A percentile compares a stretch with the other conserved stretches of the same genome.
phyloP scores from a whole-genome alignment of 2,888 invertebrate genomes.

The Noctua fimbriata region DNA sequence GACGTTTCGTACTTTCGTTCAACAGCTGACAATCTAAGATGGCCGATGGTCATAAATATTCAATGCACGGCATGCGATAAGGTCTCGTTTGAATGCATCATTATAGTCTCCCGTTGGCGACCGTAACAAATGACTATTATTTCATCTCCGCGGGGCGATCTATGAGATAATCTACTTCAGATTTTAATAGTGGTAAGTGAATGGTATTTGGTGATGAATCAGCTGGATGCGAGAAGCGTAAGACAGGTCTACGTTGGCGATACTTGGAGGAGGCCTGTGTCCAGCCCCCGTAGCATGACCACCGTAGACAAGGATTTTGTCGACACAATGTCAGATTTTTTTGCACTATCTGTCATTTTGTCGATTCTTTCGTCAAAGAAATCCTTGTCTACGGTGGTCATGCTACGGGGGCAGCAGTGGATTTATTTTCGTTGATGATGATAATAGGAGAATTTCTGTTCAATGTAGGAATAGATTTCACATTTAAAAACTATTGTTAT shows the following conservation, averaged over 20 bases:
- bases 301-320: no score
- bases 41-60: conserved; percentile 57
- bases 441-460: background rate
- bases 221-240: background rate
- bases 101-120: conserved; percentile 29
- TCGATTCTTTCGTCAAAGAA: no score
- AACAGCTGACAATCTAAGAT: conserved; percentile 30
- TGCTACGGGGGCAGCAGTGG: no score
- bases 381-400: no score
- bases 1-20: conserved; percentile 31
- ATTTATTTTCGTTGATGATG: no score
- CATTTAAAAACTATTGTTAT: no score
- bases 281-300: no score
- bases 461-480: background rate
- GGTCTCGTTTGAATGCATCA: conserved; percentile 49
- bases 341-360: no score
- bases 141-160: conserved; percentile 27
- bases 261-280: background rate
- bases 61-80: conserved; percentile 50
- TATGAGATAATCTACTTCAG: conserved; percentile 5
- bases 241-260: background rate
- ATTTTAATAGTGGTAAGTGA: conserved; percentile 8
- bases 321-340: no score
- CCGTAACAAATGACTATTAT: conserved; percentile 36
- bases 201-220: background rate